Evolutionary conservation across 2,888 invertebrate species (phyloP), one percentile per base, ranked within the genome.

Genomic region (Pachymerium ferrugineum): DNA sequence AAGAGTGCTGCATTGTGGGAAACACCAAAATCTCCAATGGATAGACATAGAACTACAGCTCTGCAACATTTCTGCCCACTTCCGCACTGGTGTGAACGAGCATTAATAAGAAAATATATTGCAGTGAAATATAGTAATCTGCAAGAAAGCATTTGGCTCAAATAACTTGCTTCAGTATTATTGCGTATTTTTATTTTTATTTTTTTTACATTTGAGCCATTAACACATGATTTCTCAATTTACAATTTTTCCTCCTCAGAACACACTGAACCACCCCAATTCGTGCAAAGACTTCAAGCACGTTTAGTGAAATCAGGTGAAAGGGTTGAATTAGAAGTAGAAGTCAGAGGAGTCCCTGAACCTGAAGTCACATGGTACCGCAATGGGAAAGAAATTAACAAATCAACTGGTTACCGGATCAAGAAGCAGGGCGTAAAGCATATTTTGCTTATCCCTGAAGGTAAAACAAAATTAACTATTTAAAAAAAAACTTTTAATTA

Each of bases 251-350:
- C n/a, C n/a, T 73, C 78, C 76, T 35, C 82, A 92, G 92, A 91
- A 83, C 89, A 89, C 30, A 87, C 90, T 77, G 90, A 91, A 79
- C 91, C 92, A 35, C 92, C 93, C 42, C 89, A 87, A 79, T 92
- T 95, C 78, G 89, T 90, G 1, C 88, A 89, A 80, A 91, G 94
- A 74, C 85, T 95, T 74, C 88, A 89, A 82, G 91, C 93, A 12
- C 84, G 89, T 77, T 86, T 90, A 71, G 88, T 90, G 73, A 87
- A 87, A 79, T 88, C 88, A 80, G 88, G 89, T 74, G 87, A 89
- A 77, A 87, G 89, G 35, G 85, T 93, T 75, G 85, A 87, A 72
- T 85, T 93, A 75, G 87, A 87, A 78, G 90, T 90, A 29, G 87
- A 87, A 78, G 93, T 90, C 81, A 88, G 89, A 80, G 91, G 92